Base-by-base conservation (phyloP, 2,113 vertebrate genomes). In the Lophius piscatorius region DNA sequence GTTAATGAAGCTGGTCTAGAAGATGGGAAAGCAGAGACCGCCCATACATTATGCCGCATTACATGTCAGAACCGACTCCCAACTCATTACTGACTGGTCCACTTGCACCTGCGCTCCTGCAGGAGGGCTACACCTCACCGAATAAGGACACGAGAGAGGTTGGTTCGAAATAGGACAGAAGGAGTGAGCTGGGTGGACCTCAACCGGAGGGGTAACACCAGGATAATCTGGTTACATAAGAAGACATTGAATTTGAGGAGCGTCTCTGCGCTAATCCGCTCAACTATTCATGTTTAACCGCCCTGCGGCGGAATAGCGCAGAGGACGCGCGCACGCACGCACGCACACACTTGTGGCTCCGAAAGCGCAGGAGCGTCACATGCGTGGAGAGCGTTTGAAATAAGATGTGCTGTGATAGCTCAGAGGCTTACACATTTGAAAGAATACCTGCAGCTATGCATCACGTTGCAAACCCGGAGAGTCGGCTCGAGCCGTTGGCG, bases 291-390 rank as follows among this genome's bases (percentile, higher is more conserved):
- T 48, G 39, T 36, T 26, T 58, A 36, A 55, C 31, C 60, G 73
- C 78, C 81, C 74, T 55, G 56, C 55, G 41, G 69, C 63, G 24
- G 50, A 52, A 38, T 18, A 51, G 63, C 57, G n/a, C n/a, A n/a
- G n/a, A n/a, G 31, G 22, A 17, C 54, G 16, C 9, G 24, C 26
- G 58, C 26, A 21, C 45, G 4, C 23, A 11, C 14, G 2, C 47
- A 20, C 61, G n/a, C 62, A 6, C 72, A 70, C 86, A 90, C 91
- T 89, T 91, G 89, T 90, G 76, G 88, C 84, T 71, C 71, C 4
- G 35, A 17, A 13, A 3, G 44, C 39, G 22, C 47, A 42, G 13
- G 20, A 1, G 46, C 31, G 14, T 57, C 2, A 29, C 18, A 2
- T 16, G 26, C 31, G 16, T 7, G 4, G 11, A 9, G 18, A 44